Conservation (phyloP, 2,888 invertebrate species). For the Melieria picta region DNA sequence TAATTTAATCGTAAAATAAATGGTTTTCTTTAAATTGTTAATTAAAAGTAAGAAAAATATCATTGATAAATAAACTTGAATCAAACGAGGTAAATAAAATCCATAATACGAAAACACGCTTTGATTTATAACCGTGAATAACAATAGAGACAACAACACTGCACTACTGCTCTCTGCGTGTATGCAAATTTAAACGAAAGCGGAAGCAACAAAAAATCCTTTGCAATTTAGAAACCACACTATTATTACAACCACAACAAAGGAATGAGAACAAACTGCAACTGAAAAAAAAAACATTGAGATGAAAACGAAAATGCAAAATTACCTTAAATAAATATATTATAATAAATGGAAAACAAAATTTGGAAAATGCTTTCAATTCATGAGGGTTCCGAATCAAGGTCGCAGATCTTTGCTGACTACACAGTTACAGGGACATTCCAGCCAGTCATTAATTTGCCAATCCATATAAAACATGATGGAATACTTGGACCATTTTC, state of each 20-base stretch:
- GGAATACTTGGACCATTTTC: no score
- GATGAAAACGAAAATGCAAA: slow-evolving; percentile 13
- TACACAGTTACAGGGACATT: no score
- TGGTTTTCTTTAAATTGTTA: slow-evolving; percentile 46
- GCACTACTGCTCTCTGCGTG: slow-evolving; percentile 2
- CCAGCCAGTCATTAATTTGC: no score
- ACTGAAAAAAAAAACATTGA: slow-evolving; percentile 13
- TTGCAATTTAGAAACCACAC: slow-evolving; percentile 2
- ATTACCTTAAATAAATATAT: slow-evolving; percentile 25
- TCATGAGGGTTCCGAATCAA: no score
- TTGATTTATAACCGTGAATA: slow-evolving; percentile 22
- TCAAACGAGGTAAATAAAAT: slow-evolving; percentile 36
- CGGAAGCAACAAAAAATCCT: background rate
- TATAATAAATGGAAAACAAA: slow-evolving; percentile 33
- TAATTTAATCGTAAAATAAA: slow-evolving; percentile 33
- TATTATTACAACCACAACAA: slow-evolving; percentile 17
- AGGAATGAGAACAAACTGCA: slow-evolving; percentile 21
- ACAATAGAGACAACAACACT: background rate
- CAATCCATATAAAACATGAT: no score
- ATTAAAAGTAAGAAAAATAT: slow-evolving; percentile 40
- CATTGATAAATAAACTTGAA: slow-evolving; percentile 36
- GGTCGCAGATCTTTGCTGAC: no score
- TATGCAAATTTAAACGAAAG: slow-evolving; percentile 4
- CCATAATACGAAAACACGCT: slow-evolving; percentile 27
- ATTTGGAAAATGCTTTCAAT: background rate